phyloP scores from a whole-genome alignment of 2,797 vertebrate species.

The Poecilia wingei region DNA sequence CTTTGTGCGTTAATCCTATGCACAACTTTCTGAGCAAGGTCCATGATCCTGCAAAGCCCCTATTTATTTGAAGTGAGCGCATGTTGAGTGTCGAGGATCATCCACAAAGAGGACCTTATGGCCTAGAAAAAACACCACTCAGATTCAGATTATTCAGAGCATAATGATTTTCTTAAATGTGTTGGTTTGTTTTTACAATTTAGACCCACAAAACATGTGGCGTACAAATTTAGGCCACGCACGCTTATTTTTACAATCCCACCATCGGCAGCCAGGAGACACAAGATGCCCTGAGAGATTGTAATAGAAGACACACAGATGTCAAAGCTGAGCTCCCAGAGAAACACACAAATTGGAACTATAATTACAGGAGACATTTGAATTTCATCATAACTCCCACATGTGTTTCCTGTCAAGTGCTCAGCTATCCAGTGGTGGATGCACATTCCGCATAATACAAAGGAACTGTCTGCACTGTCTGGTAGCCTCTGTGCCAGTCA shows the following conservation, averaged over 20 bases:
- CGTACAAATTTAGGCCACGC: neutral
- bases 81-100: neutral
- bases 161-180: neutral
- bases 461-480: constrained; percentile 37
- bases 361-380: constrained; percentile 61
- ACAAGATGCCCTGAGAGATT: constrained; percentile 25
- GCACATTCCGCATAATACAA: constrained; percentile 42
- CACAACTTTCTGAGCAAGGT: neutral
- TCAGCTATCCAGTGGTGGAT: constrained; percentile 30
- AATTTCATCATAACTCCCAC: constrained; percentile 54
- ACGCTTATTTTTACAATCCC: constrained; percentile 5
- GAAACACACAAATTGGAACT: constrained; percentile 47
- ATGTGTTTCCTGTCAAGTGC: constrained; percentile 35
- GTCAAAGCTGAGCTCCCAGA: constrained; percentile 42
- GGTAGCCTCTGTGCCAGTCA: constrained; percentile 22
- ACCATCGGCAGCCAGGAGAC: constrained; percentile 20
- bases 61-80: neutral
- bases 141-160: neutral
- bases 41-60: neutral
- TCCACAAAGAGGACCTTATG: neutral
- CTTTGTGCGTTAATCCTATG: neutral
- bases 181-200: neutral
- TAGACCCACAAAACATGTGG: constrained; percentile 2
- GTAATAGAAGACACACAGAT: constrained; percentile 37
- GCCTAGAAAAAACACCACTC: neutral